Conservation (phyloP, 2,113 vertebrate genomes). For the Peromyscus leucopus region DNA sequence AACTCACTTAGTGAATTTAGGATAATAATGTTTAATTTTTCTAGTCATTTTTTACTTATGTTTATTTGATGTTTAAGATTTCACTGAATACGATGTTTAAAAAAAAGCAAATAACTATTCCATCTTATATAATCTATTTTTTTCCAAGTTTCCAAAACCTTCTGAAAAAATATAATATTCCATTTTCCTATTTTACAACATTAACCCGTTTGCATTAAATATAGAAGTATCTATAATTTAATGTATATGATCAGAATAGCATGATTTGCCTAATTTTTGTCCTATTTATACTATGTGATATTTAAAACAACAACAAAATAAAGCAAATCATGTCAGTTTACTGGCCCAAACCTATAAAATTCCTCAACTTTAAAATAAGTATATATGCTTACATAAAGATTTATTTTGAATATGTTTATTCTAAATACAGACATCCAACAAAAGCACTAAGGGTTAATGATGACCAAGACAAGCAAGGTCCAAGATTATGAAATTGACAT, state of each 20-base stretch:
- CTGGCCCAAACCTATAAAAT: conserved; percentile 36
- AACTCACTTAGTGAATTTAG: background rate
- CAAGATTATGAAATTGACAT: background rate
- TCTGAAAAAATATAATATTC: conserved; percentile 47
- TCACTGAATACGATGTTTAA: conserved; percentile 13
- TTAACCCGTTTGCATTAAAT: conserved; percentile 32
- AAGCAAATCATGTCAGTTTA: conserved; percentile 23
- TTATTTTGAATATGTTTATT: conserved; percentile 36
- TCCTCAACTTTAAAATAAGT: conserved; percentile 53
- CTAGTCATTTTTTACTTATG: background rate
- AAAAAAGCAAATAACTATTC: conserved; percentile 1
- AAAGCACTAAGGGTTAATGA: conserved; percentile 1
- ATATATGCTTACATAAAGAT: background rate
- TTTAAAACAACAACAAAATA: conserved; percentile 9
- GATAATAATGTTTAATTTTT: conserved; percentile 43
- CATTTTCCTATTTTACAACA: background rate
- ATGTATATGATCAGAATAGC: background rate
- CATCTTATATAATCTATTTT: conserved; percentile 19
- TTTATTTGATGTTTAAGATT: conserved; percentile 37
- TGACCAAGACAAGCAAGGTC: background rate
- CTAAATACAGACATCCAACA: conserved; percentile 4
- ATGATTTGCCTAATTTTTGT: conserved; percentile 21
- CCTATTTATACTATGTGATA: conserved; percentile 20
- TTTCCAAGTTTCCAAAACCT: background rate
- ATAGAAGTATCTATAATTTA: conserved; percentile 10